A percentile compares a stretch with the other conserved stretches of the same genome.
Evolutionary conservation across 2,888 invertebrate genomes (phyloP).

Genomic region (Quadroppia sp.): DNA sequence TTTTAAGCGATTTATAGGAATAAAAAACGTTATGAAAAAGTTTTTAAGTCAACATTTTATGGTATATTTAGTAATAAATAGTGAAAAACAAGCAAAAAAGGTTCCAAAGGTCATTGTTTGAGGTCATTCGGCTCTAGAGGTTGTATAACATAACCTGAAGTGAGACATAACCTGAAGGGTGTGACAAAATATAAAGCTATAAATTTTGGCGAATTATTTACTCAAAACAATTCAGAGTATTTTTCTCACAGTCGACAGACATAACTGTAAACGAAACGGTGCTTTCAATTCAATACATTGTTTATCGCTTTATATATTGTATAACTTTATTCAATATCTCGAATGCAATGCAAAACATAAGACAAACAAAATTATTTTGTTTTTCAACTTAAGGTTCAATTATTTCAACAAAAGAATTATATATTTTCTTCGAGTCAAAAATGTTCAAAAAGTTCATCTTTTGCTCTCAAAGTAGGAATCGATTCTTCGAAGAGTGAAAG

Average conservation of each 20-base stretch:
- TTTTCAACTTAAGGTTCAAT: no score
- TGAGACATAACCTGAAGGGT: neutral
- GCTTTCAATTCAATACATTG: no score
- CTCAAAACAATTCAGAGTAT: slow-evolving; percentile 15
- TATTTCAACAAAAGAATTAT: no score
- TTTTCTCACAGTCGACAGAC: neutral
- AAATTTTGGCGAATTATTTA: slow-evolving; percentile 30
- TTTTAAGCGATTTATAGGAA: no score
- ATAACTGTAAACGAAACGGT: no score
- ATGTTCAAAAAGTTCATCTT: neutral
- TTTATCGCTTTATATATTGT: no score
- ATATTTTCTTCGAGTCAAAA: slow-evolving; percentile 24
- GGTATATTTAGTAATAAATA: neutral
- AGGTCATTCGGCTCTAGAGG: neutral
- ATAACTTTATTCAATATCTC: no score
- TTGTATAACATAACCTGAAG: neutral
- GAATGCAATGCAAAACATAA: no score
- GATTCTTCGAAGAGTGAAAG: slow-evolving; percentile 3
- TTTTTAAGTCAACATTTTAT: neutral
- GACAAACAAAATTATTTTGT: no score
- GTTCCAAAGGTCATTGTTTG: slow-evolving; percentile 3
- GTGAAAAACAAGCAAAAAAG: slow-evolving; percentile 8
- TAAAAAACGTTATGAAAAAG: neutral
- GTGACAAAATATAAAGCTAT: slow-evolving; percentile 29
- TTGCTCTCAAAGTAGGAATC: neutral